Percentiles rank a stretch among this genome's conserved stretches.
Evolutionary conservation across 2,797 vertebrate species (phyloP).

Genomic region (Phylloscopus collybita): DNA sequence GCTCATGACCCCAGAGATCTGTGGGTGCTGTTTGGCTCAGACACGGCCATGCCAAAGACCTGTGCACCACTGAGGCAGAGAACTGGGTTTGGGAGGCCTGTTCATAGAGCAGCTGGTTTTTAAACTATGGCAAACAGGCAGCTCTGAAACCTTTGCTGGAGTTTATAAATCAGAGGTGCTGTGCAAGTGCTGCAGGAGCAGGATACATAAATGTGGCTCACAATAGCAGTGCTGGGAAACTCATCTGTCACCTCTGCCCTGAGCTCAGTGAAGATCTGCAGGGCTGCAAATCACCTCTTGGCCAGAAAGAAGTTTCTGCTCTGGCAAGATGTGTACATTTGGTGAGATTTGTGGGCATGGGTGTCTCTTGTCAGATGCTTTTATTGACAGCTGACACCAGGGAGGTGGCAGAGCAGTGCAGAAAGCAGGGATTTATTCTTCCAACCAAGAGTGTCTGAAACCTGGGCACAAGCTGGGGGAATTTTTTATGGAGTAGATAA

Average conservation of each 20-base stretch:
- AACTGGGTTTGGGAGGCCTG: not conserved
- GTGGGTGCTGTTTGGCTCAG: not conserved
- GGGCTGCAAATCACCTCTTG: not conserved
- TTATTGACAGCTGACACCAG: not conserved
- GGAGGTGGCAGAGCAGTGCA: not conserved
- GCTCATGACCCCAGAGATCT: not conserved
- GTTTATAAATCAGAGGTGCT: not conserved
- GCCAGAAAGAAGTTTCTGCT: not conserved
- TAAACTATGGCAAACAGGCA: not conserved
- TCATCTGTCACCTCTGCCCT: not conserved
- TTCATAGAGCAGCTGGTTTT: not conserved
- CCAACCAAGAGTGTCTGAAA: not conserved
- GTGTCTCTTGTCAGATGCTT: not conserved
- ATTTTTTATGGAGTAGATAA: not conserved
- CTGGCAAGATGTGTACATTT: not conserved
- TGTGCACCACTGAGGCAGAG: not conserved
- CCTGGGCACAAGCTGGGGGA: not conserved
- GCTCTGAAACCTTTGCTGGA: not conserved
- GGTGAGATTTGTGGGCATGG: not conserved
- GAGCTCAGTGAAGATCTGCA: not conserved
- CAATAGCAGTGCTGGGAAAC: not conserved
- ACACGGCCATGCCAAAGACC: accelerated
- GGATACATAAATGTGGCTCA: not conserved
- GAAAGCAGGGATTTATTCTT: not conserved
- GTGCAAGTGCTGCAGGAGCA: not conserved